A percentile compares a stretch with the other conserved stretches of the same genome.
These are phyloP conservation scores for Salvelinus sp. DNA, from an alignment of 2,113 vertebrate genomes.

Conservation along the genomic window DNA sequence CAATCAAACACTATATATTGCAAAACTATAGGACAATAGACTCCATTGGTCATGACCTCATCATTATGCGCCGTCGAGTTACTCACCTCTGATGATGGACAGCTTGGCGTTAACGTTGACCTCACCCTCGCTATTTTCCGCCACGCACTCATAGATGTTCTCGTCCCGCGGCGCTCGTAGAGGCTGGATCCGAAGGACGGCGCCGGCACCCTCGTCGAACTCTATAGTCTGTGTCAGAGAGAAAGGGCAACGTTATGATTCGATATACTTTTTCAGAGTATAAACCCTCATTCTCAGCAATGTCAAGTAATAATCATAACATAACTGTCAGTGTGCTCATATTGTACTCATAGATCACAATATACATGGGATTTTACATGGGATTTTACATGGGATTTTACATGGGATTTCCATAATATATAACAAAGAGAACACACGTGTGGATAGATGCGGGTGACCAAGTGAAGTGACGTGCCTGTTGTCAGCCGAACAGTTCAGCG, in stretches of 20 bases:
- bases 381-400: too few species aligned
- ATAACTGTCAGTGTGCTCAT: too few species aligned
- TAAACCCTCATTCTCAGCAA: too few species aligned
- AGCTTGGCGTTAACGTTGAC: slow-evolving; percentile 90
- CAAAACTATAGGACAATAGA: too few species aligned
- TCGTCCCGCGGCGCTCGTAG: slow-evolving; percentile 93
- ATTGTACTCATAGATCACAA: too few species aligned
- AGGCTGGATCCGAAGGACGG: slow-evolving; percentile 93
- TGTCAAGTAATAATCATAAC: too few species aligned
- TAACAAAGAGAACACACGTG: neutral
- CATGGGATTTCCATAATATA: too few species aligned
- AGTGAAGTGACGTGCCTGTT: neutral
- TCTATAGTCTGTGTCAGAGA: slow-evolving; percentile 88
- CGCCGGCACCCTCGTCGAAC: slow-evolving; percentile 94
- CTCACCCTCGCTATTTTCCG: slow-evolving; percentile 88
- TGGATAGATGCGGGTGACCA: neutral
- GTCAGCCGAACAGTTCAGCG: neutral
- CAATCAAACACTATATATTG: too few species aligned
- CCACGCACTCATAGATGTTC: slow-evolving; percentile 94
- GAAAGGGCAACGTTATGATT: neutral
- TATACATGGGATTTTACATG: too few species aligned
- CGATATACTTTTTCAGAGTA: too few species aligned
- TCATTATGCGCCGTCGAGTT: neutral
- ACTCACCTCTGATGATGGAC: slow-evolving; percentile 93
- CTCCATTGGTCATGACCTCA: too few species aligned